Conservation (phyloP, 2,797 vertebrate genomes). For the Mormyrus hasselquistii region DNA sequence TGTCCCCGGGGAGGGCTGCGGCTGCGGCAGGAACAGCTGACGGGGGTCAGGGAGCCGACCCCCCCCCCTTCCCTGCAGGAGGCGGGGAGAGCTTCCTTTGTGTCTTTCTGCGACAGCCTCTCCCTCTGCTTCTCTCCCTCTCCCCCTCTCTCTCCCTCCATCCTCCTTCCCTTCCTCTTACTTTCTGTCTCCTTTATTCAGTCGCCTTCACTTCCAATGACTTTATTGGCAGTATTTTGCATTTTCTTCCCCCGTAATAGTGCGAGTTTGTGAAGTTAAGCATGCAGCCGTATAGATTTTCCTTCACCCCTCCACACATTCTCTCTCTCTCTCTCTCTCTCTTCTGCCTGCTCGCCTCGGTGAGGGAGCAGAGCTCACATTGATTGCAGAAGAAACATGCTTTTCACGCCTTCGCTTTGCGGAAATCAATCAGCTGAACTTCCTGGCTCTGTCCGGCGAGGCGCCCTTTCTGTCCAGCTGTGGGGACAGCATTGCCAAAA, state of each 20-base stretch:
- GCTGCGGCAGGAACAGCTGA: conserved; percentile 33
- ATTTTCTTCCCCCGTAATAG: neutral
- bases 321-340: conserved; percentile 12
- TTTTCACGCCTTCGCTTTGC: neutral
- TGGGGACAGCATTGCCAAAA: neutral
- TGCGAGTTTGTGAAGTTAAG: conserved; percentile 11
- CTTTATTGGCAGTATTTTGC: conserved; percentile 7
- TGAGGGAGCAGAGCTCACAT: neutral
- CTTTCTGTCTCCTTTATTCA: neutral
- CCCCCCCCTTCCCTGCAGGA: neutral
- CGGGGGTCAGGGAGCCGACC: conserved; percentile 32
- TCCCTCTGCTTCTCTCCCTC: conserved; percentile 14
- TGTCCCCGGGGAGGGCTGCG: conserved; percentile 32
- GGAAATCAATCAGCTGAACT: conserved; percentile 8
- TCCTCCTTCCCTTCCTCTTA: neutral
- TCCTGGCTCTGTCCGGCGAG: neutral
- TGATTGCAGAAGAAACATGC: neutral
- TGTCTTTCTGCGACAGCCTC: neutral
- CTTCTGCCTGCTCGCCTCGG: neutral
- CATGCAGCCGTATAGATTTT: conserved; percentile 14
- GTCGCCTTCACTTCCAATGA: neutral
- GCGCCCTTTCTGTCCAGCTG: neutral
- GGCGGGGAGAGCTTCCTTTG: neutral
- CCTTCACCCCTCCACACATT: neutral
- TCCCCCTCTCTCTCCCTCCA: conserved; percentile 21